Base-by-base conservation (phyloP, 2,113 vertebrate genomes). In the Myrmophylax atrothorax region DNA sequence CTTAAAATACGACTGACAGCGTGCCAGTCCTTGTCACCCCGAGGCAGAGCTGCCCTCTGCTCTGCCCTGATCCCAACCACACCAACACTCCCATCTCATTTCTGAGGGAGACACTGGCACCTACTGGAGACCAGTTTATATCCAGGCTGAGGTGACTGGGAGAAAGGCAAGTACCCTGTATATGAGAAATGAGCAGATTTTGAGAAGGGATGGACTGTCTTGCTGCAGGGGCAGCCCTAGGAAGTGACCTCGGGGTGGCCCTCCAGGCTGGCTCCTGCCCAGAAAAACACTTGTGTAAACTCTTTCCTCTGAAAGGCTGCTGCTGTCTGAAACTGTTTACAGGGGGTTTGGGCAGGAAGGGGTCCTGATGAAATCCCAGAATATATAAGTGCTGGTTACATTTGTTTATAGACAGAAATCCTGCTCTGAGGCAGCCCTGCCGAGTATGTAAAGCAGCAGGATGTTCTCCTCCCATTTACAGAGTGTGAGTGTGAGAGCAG, bases 121-220 rank as follows among this genome's bases (percentile, higher is more conserved):
- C 96, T 96, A 72, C 96, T 96, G 96, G 96, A 96, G 76, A 35
- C 73, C 69, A 78, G 79, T 77, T 96, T 40, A 59, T 31, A 42
- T 47, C 63, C 24, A 69, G 42, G 67, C 67, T 70, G 93, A 59
- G 14, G 55, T 40, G 46, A 53, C 69, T 73, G 49, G 40, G 46
- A 79, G 42, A 12, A 73, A 87, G 29, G 26, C 25, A 70, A 63
- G 6, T 33, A n/a, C 19, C 40, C 67, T 26, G 8, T 2, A 8
- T 0, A 3, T 2, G 40, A 75, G 52, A 55, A 90, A 56, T 1
- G 0, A 75, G 60, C 14, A 33, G 50, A 38, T 37, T 62, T 35
- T 44, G 63, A 79, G 62, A 46, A n/a, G 50, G 78, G 42, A 40
- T 78, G 59, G 77, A 55, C 22, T 40, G 23, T 26, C 20, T 3